phyloP scores from a whole-genome alignment of 2,113 vertebrate species.

The Perca flavescens region DNA sequence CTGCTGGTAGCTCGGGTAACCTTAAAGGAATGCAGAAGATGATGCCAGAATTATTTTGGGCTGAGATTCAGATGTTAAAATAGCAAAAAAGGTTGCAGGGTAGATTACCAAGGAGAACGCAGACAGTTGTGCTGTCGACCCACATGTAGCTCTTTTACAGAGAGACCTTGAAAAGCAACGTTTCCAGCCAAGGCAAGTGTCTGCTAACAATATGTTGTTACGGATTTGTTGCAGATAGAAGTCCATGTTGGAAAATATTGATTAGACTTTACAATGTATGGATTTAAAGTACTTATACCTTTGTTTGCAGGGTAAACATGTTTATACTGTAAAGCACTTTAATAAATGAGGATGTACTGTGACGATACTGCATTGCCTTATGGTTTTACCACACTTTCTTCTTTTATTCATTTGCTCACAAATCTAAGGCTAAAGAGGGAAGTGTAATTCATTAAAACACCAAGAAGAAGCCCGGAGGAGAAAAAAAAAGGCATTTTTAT shows the following conservation, averaged over 20 bases:
- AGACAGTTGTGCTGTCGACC: constrained; percentile 66
- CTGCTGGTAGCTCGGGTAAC: constrained; percentile 70
- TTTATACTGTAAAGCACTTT: constrained; percentile 30
- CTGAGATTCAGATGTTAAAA: constrained; percentile 82
- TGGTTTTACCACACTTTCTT: constrained; percentile 35
- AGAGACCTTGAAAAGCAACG: constrained; percentile 64
- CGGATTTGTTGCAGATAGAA: constrained; percentile 13
- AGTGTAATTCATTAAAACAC: constrained; percentile 67
- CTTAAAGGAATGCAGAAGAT: constrained; percentile 75
- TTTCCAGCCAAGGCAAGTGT: constrained; percentile 73
- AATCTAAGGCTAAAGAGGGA: constrained; percentile 66
- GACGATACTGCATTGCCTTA: constrained; percentile 21
- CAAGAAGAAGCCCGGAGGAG: constrained; percentile 63
- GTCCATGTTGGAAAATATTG: constrained; percentile 24
- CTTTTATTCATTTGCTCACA: constrained; percentile 63
- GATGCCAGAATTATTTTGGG: constrained; percentile 81
- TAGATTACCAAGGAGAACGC: constrained; percentile 71
- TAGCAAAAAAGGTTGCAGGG: constrained; percentile 79
- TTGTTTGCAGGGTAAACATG: constrained; percentile 43
- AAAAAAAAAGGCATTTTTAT: constrained; percentile 66
- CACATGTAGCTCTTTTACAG: constrained; percentile 59
- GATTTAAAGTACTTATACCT: constrained; percentile 16
- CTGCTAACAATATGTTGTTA: constrained; percentile 30
- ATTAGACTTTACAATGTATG: constrained; percentile 10
- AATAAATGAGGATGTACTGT: constrained; percentile 24